Evolutionary conservation across 1,140 invertebrate species (phyloP), one percentile per base, ranked within the genome.

Genomic region (Meloidogyne floridensis): DNA sequence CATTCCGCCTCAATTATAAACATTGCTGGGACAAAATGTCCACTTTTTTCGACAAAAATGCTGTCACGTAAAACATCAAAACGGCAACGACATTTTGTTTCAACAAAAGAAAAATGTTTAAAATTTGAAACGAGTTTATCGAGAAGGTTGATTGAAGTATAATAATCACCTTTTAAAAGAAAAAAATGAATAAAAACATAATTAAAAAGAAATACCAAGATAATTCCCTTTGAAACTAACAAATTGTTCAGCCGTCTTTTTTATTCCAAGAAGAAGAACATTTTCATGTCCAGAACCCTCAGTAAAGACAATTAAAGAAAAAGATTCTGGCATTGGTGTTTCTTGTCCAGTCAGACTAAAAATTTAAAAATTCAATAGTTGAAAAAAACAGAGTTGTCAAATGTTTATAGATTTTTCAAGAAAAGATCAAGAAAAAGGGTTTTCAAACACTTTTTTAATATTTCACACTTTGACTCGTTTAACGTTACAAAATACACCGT

Each of bases 1-100:
- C 81, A 82, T 13, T 82, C 81, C 2, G 77, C 79, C 10, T 83
- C 71, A 32, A 82, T 81, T 6, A 72, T 43, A 71, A 82, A 82
- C 32, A 54, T n/a, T 11, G 81, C 81, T 5, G 81, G 77, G 13
- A 80, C 71, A 74, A 81, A 82, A 42, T 79, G 47, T 20, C 77
- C 77, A 15, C 11, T 8, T 56, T 47, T n/a, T 13, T 82, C 70
- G 1, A 81, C 2, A 1, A 82, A 59, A 43, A 81, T 59, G 8
- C 3, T 32, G 53, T 83, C 80, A n/a, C 10, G n/a, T 2, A 82
- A 43, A 53, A 82, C 69, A 75, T 82, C 77, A 56, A 82, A 82
- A 18, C 71, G 81, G 42, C 81, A 82, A 32, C 80, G 81, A 18
- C 81, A 82, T n/a, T 53, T 43, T 11, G 56, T 51, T 72, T 80